Evolutionary conservation across 1,140 invertebrate species (phyloP).

Genomic region (Acyrthosiphon pisum): DNA sequence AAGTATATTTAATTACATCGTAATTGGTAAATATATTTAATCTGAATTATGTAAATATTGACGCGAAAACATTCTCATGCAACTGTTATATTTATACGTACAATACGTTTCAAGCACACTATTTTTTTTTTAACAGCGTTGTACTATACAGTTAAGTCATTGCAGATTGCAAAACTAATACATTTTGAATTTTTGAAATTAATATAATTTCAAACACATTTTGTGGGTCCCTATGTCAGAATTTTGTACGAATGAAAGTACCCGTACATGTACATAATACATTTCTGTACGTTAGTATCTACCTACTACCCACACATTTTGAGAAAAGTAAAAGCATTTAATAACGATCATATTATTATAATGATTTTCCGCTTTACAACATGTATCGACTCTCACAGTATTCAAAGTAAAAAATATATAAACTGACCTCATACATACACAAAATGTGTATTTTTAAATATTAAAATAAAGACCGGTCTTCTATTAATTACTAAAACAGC

Average conservation of each 20-base stretch:
- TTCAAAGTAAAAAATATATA: neutral
- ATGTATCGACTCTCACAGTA: neutral
- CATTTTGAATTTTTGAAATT: no score
- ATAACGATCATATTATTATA: neutral
- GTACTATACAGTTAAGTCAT: neutral
- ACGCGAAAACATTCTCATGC: neutral
- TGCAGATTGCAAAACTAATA: neutral
- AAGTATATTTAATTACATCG: neutral
- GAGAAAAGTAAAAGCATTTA: neutral
- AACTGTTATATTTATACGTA: neutral
- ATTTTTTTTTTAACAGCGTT: neutral
- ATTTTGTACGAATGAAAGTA: neutral
- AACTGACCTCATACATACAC: neutral
- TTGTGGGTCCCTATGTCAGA: neutral
- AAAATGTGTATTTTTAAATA: neutral
- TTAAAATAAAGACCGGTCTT: slow-evolving; percentile 45
- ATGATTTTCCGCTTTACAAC: neutral
- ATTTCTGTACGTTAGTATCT: neutral
- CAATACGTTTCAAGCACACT: neutral
- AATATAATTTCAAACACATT: neutral
- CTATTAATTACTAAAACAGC: slow-evolving; percentile 23
- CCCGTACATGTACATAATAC: neutral
- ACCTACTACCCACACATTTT: neutral
- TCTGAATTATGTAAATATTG: neutral
- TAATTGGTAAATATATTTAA: neutral